Percentiles rank a stretch among this genome's conserved stretches.
Conservation (phyloP, 2,888 invertebrate genomes). For the Volucella inflata region DNA sequence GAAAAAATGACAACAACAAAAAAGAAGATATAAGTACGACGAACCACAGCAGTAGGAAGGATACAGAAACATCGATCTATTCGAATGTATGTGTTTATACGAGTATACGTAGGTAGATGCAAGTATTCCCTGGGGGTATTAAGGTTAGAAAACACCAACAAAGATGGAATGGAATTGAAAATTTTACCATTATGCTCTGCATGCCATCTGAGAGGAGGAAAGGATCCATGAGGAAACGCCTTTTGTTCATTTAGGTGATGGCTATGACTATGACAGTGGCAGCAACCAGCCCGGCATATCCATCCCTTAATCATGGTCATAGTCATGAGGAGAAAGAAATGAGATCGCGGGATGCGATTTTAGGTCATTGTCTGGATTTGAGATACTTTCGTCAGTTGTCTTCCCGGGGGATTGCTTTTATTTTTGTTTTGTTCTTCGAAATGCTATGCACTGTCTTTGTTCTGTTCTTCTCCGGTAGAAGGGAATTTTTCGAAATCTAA, state of each 20-base stretch:
- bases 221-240: conserved; percentile 34
- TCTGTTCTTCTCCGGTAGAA: conserved; percentile 14
- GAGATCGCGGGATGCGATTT: conserved; percentile 59
- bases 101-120: no score
- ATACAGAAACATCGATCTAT: neutral
- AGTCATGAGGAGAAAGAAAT: conserved; percentile 36
- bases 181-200: conserved; percentile 56
- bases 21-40: conserved; percentile 1
- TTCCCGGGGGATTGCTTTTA: conserved; percentile 43
- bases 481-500: conserved; percentile 44
- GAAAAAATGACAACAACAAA: neutral
- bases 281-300: conserved; percentile 5
- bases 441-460: conserved; percentile 20
- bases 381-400: conserved; percentile 53
- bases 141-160: conserved; percentile 44
- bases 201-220: conserved; percentile 17
- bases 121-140: conserved; percentile 56
- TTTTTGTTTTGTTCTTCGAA: conserved; percentile 39
- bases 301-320: conserved; percentile 57
- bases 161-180: conserved; percentile 57
- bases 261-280: neutral
- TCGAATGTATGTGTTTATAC: no score
- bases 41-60: conserved; percentile 1
- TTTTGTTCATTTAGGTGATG: conserved; percentile 48
- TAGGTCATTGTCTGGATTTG: conserved; percentile 67